These are phyloP conservation scores for Boloria euphrosyne DNA, from an alignment of 2,888 invertebrate species.

Conservation along the genomic window DNA sequence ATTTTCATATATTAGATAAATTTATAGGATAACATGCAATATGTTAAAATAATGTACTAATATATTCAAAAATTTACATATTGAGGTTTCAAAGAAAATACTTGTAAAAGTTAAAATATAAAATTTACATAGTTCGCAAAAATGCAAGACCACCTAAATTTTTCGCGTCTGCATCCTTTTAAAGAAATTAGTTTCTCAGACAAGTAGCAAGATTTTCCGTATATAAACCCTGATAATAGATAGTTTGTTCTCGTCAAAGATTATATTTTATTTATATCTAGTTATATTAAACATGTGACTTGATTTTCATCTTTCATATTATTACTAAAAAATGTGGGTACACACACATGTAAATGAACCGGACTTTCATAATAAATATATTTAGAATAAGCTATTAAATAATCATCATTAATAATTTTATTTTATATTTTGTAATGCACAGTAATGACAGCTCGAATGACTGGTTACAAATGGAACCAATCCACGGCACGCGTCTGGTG, in stretches of 20 bases:
- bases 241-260: not conserved
- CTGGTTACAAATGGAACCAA: too few species aligned
- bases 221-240: slow-evolving; percentile 10
- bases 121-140: slow-evolving; percentile 15
- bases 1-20: too few species aligned
- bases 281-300: slow-evolving; percentile 1
- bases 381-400: too few species aligned
- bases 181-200: slow-evolving; percentile 22
- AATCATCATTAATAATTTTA: too few species aligned
- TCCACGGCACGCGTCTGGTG: too few species aligned
- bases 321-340: too few species aligned
- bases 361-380: too few species aligned
- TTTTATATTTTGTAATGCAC: too few species aligned
- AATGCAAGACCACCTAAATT: slow-evolving; percentile 6
- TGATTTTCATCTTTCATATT: not conserved
- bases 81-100: not conserved
- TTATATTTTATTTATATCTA: not conserved
- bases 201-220: slow-evolving; percentile 12
- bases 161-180: slow-evolving; percentile 18
- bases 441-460: too few species aligned
- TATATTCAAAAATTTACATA: not conserved
- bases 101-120: not conserved
- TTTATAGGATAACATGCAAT: too few species aligned
- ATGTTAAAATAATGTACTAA: not conserved
- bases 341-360: too few species aligned